Percentiles rank a stretch among this genome's conserved stretches.
Evolutionary conservation across 2,113 vertebrate genomes (phyloP).

Genomic region (Semnopithecus entellus): DNA sequence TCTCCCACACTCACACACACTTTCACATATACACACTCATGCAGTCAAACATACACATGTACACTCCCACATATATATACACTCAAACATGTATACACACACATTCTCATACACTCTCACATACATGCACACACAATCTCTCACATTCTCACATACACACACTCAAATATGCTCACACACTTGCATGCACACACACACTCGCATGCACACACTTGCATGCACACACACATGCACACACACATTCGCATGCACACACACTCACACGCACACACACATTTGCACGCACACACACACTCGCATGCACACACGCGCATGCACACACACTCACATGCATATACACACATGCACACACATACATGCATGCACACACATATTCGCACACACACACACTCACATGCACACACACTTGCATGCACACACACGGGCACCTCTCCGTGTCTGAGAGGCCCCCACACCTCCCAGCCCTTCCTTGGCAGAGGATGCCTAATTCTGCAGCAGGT

Average conservation of each 20-base stretch:
- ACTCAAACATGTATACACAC: no score
- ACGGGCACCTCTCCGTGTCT: not conserved
- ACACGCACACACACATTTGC: not conserved
- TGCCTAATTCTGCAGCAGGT: not conserved
- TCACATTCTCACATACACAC: not conserved
- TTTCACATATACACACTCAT: not conserved
- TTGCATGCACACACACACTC: not conserved
- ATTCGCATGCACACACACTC: not conserved
- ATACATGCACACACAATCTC: not conserved
- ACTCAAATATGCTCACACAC: not conserved
- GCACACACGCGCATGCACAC: not conserved
- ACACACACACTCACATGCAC: not conserved
- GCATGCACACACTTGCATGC: accelerated
- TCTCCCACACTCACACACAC: not conserved
- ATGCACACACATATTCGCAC: not conserved
- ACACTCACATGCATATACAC: no score
- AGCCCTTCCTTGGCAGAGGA: not conserved
- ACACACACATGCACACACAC: not conserved
- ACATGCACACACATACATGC: not conserved
- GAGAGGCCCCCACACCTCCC: not conserved
- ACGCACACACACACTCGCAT: not conserved
- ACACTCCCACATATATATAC: no score
- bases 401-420: not conserved
- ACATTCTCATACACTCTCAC: not conserved
- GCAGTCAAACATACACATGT: no score